A percentile compares a stretch with the other conserved stretches of the same genome.
phyloP scores from a whole-genome alignment of 2,113 vertebrate genomes.

The Cyanoderma ruficeps region DNA sequence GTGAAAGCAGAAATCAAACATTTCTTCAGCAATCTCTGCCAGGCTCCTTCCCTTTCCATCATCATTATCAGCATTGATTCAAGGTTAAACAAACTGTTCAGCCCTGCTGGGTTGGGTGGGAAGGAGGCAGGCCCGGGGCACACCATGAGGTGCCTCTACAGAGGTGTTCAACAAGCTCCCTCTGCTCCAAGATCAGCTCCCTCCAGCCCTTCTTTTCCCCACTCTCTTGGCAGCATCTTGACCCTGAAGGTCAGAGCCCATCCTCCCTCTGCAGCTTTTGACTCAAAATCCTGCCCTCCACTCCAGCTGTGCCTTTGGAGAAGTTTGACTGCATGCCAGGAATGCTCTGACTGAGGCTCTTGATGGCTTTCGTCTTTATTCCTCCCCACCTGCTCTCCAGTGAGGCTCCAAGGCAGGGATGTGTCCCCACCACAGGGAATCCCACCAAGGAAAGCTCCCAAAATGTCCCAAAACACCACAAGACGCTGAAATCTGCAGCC shows the following conservation, averaged over 20 bases:
- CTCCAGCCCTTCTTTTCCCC: background rate
- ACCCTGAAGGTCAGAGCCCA: background rate
- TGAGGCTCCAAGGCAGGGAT: background rate
- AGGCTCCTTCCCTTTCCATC: background rate
- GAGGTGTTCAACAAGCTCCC: background rate
- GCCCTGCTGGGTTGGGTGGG: background rate
- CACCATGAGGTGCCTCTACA: background rate
- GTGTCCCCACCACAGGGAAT: background rate
- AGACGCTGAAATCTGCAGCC: background rate
- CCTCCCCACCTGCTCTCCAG: background rate
- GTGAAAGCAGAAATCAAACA: conserved; percentile 36
- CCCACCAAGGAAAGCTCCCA: background rate
- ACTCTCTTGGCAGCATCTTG: background rate
- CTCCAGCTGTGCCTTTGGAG: background rate
- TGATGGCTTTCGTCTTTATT: background rate
- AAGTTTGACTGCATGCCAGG: background rate
- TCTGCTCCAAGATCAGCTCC: background rate
- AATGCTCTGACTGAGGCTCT: background rate
- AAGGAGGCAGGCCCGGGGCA: background rate
- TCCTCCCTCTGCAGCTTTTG: background rate
- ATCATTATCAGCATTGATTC: background rate
- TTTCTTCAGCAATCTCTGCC: conserved; percentile 5
- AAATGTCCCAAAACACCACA: background rate
- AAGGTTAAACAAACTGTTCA: conserved; percentile 11
- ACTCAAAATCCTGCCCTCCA: background rate